These are phyloP conservation scores for Zaprionus inermis DNA, from an alignment of 1,140 invertebrate genomes.

Conservation along the genomic window DNA sequence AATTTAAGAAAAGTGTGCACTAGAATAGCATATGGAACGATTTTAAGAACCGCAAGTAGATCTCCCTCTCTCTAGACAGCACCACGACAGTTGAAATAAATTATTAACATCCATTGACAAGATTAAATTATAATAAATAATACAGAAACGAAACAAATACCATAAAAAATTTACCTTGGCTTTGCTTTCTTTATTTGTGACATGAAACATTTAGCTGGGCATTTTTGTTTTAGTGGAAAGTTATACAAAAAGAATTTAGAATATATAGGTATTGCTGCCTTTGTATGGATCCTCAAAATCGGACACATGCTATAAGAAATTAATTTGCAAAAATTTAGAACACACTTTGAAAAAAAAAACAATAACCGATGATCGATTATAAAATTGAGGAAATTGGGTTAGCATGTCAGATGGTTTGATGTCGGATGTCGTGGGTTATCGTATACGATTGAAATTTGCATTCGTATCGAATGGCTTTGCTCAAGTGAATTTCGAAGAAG, in stretches of 20 bases:
- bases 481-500: slow-evolving; percentile 20
- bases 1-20: slow-evolving; percentile 41
- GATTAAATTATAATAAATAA: slow-evolving; percentile 15
- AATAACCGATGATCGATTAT: neutral
- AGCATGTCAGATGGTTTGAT: slow-evolving; percentile 2
- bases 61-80: slow-evolving; percentile 25
- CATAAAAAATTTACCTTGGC: slow-evolving; percentile 61
- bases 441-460: neutral
- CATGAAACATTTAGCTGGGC: slow-evolving; percentile 41
- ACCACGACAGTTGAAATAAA: slow-evolving; percentile 64
- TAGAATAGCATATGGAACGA: slow-evolving; percentile 51
- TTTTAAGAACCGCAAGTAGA: slow-evolving; percentile 39
- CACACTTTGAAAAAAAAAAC: slow-evolving; percentile 38
- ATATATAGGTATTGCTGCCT: slow-evolving; percentile 89
- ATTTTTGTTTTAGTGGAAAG: slow-evolving; percentile 57
- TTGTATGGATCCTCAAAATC: slow-evolving; percentile 84
- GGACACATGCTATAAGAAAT: slow-evolving; percentile 82
- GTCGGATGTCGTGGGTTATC: neutral
- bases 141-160: slow-evolving; percentile 16
- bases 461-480: slow-evolving; percentile 16
- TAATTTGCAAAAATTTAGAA: slow-evolving; percentile 57
- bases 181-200: slow-evolving; percentile 8
- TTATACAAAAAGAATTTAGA: slow-evolving; percentile 84
- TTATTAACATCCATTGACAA: slow-evolving; percentile 47
- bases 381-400: slow-evolving; percentile 3